A percentile compares a stretch with the other conserved stretches of the same genome.
Evolutionary conservation across 2,797 vertebrate genomes (phyloP).

Genomic region (Poeciliopsis paucimaculata): DNA sequence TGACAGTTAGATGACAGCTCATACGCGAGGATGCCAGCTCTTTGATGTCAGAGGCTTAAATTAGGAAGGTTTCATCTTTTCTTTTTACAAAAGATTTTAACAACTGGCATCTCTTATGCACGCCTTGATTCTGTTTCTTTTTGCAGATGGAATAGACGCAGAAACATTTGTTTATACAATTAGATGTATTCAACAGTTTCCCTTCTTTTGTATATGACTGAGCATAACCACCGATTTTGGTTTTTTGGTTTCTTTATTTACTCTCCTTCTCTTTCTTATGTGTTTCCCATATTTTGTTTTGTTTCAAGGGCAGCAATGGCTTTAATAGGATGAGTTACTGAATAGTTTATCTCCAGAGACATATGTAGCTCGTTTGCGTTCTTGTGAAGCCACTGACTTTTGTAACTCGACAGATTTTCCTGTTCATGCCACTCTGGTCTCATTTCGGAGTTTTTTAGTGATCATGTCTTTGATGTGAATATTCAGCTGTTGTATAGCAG

Average conservation of each 20-base stretch:
- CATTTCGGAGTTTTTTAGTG: slow-evolving; percentile 30
- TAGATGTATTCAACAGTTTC: background rate
- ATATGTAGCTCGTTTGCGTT: slow-evolving; percentile 46
- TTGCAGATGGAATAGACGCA: background rate
- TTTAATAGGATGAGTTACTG: slow-evolving; percentile 39
- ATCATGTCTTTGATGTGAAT: slow-evolving; percentile 44
- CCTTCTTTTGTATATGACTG: background rate
- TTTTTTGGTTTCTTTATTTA: background rate
- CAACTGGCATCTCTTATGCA: background rate
- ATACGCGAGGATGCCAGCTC: background rate
- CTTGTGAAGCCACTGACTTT: slow-evolving; percentile 26
- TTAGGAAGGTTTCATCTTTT: slow-evolving; percentile 5
- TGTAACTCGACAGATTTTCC: slow-evolving; percentile 41
- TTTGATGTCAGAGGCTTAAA: background rate
- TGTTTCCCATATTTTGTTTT: slow-evolving; percentile 36
- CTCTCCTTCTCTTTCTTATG: background rate
- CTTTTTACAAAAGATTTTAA: background rate
- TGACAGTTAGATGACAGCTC: background rate
- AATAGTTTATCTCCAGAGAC: slow-evolving; percentile 49
- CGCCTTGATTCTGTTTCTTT: background rate
- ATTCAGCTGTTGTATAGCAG: slow-evolving; percentile 42
- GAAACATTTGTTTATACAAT: background rate
- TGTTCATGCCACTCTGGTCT: slow-evolving; percentile 25
- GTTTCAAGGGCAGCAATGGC: slow-evolving; percentile 22
- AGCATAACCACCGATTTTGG: background rate